Percentiles rank a stretch among this genome's conserved stretches.
phyloP scores from a whole-genome alignment of 2,888 invertebrate genomes.

The Megalurothrips usitatus region DNA sequence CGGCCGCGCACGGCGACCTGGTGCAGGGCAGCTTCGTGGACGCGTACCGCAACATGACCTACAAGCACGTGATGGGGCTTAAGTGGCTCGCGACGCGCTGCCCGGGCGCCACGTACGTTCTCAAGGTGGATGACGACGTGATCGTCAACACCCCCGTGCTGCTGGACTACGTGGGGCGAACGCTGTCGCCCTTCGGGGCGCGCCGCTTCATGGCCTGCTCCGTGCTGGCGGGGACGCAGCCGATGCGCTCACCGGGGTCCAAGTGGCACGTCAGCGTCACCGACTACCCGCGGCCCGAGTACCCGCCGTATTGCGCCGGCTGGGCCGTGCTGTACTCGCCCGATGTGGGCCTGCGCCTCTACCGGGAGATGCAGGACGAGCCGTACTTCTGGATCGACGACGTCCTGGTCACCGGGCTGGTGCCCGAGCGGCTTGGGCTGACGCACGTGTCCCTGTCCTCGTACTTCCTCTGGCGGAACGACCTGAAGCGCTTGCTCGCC shows the following conservation, averaged over 20 bases:
- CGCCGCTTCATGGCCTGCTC: slow-evolving; percentile 59
- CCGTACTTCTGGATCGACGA: slow-evolving; percentile 82
- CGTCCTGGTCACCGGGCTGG: slow-evolving; percentile 67
- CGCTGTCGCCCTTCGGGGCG: slow-evolving; percentile 58
- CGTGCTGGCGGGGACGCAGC: slow-evolving; percentile 49
- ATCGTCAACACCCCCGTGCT: slow-evolving; percentile 48
- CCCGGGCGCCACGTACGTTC: slow-evolving; percentile 54
- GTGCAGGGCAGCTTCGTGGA: slow-evolving; percentile 74
- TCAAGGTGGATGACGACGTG: slow-evolving; percentile 51
- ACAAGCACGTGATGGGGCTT: slow-evolving; percentile 77
- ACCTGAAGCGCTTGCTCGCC: neutral
- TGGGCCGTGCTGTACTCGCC: slow-evolving; percentile 64
- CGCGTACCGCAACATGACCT: slow-evolving; percentile 74
- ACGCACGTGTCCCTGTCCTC: slow-evolving; percentile 47
- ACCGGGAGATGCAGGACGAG: slow-evolving; percentile 55
- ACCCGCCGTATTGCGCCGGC: slow-evolving; percentile 74
- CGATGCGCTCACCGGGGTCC: slow-evolving; percentile 60
- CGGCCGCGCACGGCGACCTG: slow-evolving; percentile 58
- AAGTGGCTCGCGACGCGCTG: slow-evolving; percentile 73
- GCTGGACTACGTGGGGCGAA: slow-evolving; percentile 49
- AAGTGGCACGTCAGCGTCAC: slow-evolving; percentile 71
- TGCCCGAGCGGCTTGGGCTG: slow-evolving; percentile 54
- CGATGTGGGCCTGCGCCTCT: slow-evolving; percentile 56
- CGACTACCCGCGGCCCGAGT: slow-evolving; percentile 60
- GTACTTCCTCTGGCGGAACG: neutral